phyloP scores from a whole-genome alignment of 2,113 vertebrate genomes.

The Takifugu bimaculatus region DNA sequence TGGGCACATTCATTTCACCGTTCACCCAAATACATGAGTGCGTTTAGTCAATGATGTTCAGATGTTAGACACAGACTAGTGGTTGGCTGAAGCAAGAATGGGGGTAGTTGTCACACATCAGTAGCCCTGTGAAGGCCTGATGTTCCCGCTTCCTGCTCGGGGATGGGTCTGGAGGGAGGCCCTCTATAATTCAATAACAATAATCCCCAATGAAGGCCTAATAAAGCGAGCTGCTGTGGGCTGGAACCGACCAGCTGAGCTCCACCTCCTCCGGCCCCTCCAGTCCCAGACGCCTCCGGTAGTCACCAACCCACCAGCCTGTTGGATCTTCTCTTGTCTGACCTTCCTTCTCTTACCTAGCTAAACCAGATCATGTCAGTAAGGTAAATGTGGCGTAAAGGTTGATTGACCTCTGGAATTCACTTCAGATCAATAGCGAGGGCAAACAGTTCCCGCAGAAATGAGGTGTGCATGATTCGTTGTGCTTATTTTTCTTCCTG shows the following conservation, averaged over 20 bases:
- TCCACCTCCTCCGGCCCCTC: conserved; percentile 53
- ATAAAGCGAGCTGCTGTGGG: conserved; percentile 59
- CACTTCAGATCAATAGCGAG: too few species aligned
- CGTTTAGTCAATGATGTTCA: not conserved
- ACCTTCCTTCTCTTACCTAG: conserved; percentile 17
- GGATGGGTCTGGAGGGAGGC: conserved; percentile 45
- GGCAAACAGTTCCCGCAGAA: too few species aligned
- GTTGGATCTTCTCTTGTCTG: conserved; percentile 14
- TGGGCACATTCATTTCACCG: too few species aligned
- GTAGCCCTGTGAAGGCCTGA: conserved; percentile 46
- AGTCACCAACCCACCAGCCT: conserved; percentile 31
- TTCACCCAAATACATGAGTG: not conserved
- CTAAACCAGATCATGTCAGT: too few species aligned
- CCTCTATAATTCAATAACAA: conserved; percentile 78
- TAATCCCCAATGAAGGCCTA: conserved; percentile 74
- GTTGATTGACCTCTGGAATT: conserved; percentile 49
- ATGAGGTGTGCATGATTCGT: not conserved
- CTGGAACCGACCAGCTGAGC: conserved; percentile 61
- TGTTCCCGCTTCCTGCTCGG: conserved; percentile 50
- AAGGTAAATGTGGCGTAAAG: conserved; percentile 33
- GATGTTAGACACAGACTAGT: not conserved
- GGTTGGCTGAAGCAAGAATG: conserved; percentile 13
- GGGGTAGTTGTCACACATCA: conserved; percentile 48
- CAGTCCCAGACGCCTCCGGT: conserved; percentile 60
- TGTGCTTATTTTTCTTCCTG: not conserved